Evolutionary conservation across 2,888 invertebrate species (phyloP), one percentile per base, ranked within the genome.

Genomic region (Tetragonisca angustula): DNA sequence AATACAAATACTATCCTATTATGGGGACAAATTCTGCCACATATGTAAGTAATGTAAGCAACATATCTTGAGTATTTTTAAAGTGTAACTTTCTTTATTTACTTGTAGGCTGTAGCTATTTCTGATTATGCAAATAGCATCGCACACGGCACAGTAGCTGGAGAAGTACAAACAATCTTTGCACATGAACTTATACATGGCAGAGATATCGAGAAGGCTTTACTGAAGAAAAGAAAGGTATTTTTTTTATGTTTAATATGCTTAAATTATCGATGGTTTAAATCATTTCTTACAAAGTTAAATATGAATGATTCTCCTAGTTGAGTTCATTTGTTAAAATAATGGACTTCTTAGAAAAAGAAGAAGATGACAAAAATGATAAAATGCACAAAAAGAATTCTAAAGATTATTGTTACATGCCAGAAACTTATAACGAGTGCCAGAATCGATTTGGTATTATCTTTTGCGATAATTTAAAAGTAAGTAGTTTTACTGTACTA

Each of bases 91-190:
- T 27, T 56, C 27, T 19, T 70, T 59, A 49, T 32, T 61, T 70
- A 76, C 54, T 56, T 83, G 13, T 65, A 94, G 91, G 86, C 93
- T 19, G 81, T 96, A 27, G 92, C 94, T 9, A 91, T 92, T 56
- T 95, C 95, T 79, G 96, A 96, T 88, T 95, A 95, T 94, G 92
- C 95, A 19, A 96, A 96, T 90, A 93, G 95, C 21, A 90, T 95
- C 59, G 94, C 95, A 5, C 95, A 95, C 79, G 95, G 95, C 2
- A 95, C 95, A 82, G 90, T 94, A 67, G 94, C 94, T 62, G 96
- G 96, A 9, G 95, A 96, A 91, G 91, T 96, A 62, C 84, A 94
- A 21, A 93, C 95, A 0, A 92, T 95, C 21, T 95, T 95, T 90
- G 94, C 95, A 21, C 94, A 95, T 67, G 95, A 95, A 81, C 77